Evolutionary conservation across 2,113 vertebrate species (phyloP).

Genomic region (Carassius carassius): DNA sequence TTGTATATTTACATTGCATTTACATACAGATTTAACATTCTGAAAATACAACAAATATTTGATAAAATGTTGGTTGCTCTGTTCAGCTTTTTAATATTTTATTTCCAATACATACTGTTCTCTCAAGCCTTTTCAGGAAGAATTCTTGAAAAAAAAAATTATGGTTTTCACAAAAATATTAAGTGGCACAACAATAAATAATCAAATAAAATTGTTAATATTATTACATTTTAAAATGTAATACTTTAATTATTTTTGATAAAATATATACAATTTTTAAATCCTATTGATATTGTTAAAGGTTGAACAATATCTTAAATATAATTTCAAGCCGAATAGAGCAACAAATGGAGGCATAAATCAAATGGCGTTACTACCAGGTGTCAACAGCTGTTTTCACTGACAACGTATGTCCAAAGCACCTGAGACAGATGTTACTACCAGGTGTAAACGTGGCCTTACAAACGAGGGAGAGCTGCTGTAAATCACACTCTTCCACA

Average conservation of each 20-base stretch:
- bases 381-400: background rate
- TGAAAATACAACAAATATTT: background rate
- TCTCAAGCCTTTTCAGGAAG: background rate
- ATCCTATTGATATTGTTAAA: background rate
- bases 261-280: background rate
- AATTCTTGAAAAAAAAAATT: background rate
- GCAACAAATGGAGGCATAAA: background rate
- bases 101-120: background rate
- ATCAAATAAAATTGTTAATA: too few relatives aligned
- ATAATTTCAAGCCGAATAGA: background rate
- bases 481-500: constrained; percentile 57
- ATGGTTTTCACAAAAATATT: background rate
- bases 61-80: background rate
- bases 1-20: background rate
- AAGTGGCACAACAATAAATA: background rate
- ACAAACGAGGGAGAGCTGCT: background rate
- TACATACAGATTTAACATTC: background rate
- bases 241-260: background rate
- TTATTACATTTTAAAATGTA: background rate
- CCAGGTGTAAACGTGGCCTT: background rate
- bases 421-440: background rate
- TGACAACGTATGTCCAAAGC: background rate
- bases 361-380: background rate
- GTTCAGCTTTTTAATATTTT: background rate
- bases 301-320: background rate